These are phyloP conservation scores for Channallabes apus DNA, from an alignment of 2,797 vertebrate species.

Conservation along the genomic window DNA sequence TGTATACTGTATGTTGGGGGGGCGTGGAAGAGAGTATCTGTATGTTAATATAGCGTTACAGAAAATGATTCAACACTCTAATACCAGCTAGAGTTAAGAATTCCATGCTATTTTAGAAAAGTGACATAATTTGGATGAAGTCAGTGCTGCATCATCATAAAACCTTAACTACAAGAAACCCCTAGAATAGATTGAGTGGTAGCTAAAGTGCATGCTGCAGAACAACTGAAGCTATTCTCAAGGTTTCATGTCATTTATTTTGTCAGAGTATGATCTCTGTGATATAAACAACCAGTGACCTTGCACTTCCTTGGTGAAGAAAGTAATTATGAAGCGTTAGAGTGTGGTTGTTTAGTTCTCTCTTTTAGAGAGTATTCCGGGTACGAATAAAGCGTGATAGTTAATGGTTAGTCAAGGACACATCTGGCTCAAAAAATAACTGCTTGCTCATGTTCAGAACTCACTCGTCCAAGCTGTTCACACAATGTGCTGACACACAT, in stretches of 20 bases:
- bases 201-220: neutral
- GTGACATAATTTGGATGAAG: neutral
- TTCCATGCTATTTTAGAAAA: neutral
- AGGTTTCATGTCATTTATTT: neutral
- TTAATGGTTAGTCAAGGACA: conserved; percentile 22
- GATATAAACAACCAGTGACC: neutral
- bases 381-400: neutral
- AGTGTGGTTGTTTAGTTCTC: neutral
- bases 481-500: neutral
- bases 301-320: neutral
- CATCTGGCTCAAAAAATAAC: conserved; percentile 9
- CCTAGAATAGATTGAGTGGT: neutral
- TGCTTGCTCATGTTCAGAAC: neutral
- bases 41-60: neutral
- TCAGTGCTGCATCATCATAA: neutral
- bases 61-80: neutral
- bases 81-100: neutral
- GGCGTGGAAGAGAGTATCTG: too few species aligned
- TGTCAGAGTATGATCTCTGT: neutral
- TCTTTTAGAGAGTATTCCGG: neutral
- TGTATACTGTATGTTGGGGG: too few species aligned
- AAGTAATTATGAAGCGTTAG: conserved; percentile 4
- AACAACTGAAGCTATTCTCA: neutral
- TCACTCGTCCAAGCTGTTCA: conserved; percentile 21
- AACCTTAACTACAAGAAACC: too few species aligned